Conservation (phyloP, 2,797 vertebrate species). For the Anas bernieri region DNA sequence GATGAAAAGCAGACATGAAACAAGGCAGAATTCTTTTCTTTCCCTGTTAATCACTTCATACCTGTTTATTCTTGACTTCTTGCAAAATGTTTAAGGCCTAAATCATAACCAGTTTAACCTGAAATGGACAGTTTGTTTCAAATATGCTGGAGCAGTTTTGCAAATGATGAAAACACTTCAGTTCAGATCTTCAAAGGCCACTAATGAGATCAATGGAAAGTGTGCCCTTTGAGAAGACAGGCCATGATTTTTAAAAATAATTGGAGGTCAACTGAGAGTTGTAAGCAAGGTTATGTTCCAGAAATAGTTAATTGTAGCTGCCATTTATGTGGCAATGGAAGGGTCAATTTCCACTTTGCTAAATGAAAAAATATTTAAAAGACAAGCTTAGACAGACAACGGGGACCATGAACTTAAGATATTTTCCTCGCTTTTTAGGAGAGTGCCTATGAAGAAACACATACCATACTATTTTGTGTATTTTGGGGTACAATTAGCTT, state of each 20-base stretch:
- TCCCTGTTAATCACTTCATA: background rate
- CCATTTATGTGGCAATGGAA: background rate
- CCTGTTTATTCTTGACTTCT: background rate
- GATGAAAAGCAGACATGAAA: slow-evolving; percentile 28
- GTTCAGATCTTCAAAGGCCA: background rate
- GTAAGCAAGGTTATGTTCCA: background rate
- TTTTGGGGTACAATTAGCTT: background rate
- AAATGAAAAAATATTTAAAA: background rate
- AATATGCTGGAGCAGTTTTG: background rate
- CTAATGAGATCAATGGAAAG: background rate
- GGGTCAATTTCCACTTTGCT: background rate
- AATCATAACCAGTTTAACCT: background rate
- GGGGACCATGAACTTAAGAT: accelerated
- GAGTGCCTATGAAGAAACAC: background rate
- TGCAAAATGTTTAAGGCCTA: background rate
- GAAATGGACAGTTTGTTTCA: background rate
- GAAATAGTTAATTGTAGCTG: background rate
- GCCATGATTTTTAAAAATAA: background rate
- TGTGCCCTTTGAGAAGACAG: background rate
- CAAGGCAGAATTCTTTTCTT: background rate
- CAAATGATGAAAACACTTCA: background rate
- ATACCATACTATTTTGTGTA: background rate
- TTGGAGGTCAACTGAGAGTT: background rate
- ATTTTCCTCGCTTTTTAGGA: background rate
- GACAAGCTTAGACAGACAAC: background rate